Evolutionary conservation across 1,140 invertebrate species (phyloP).

Genomic region (Philopotamus ludificatus): DNA sequence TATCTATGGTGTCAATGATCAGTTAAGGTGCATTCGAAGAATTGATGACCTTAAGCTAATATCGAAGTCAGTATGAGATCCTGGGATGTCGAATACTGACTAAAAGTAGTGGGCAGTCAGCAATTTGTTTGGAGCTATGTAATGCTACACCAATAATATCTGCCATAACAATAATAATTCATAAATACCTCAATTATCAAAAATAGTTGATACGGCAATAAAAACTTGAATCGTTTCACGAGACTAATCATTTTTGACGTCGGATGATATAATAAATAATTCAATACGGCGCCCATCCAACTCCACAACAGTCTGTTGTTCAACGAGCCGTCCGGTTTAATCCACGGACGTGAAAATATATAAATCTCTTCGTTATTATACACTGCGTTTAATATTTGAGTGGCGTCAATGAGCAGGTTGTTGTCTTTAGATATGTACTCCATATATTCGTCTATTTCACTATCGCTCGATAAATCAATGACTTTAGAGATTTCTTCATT

Average conservation of each 20-base stretch:
- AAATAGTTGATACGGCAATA: conserved; percentile 44
- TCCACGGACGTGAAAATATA: conserved; percentile 59
- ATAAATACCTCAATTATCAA: conserved; percentile 29
- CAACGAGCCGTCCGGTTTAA: conserved; percentile 66
- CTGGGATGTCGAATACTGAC: too few relatives aligned
- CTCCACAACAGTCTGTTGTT: conserved; percentile 64
- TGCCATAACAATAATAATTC: too few relatives aligned
- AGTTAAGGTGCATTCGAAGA: too few relatives aligned
- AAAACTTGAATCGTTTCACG: conserved; percentile 53
- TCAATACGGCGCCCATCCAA: conserved; percentile 64
- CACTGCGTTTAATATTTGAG: not conserved
- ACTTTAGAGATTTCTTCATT: too few relatives aligned
- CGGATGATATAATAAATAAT: conserved; percentile 61
- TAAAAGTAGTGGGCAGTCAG: too few relatives aligned
- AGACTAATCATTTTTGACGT: conserved; percentile 55
- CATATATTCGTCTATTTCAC: not conserved
- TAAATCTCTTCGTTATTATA: not conserved
- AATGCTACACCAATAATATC: too few relatives aligned
- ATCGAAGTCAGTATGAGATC: too few relatives aligned
- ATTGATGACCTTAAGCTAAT: too few relatives aligned
- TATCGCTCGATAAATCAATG: not conserved
- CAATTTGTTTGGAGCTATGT: too few relatives aligned
- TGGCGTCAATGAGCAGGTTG: too few relatives aligned
- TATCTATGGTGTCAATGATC: too few relatives aligned
- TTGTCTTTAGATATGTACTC: too few relatives aligned